These are phyloP conservation scores for Oryzaephilus surinamensis DNA, from an alignment of 1,140 invertebrate species.

Conservation along the genomic window DNA sequence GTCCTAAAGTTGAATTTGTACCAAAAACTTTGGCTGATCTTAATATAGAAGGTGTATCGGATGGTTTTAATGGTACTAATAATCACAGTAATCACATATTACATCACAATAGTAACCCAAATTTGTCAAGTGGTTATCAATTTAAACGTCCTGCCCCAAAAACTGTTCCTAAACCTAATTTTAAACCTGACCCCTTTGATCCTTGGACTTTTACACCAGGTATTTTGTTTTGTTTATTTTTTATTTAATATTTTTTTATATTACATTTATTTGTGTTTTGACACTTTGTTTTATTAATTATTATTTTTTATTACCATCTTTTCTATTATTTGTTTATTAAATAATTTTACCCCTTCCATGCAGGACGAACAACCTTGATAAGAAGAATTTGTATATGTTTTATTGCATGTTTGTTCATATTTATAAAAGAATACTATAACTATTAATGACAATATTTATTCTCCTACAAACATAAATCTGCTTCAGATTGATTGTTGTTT, in stretches of 20 bases:
- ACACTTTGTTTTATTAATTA: no score
- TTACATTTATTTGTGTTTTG: no score
- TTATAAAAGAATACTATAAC: no score
- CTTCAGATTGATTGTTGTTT: no score
- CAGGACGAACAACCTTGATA: no score
- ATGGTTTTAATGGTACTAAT: constrained; percentile 38
- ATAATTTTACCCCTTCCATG: no score
- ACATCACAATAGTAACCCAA: constrained; percentile 22
- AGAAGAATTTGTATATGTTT: no score
- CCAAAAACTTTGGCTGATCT: constrained; percentile 87
- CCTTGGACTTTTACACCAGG: constrained; percentile 32
- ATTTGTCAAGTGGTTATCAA: constrained; percentile 14
- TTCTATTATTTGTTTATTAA: no score
- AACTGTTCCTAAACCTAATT: constrained; percentile 27
- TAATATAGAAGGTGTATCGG: constrained; percentile 58
- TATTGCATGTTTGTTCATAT: no score
- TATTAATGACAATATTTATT: no score
- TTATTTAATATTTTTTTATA: constrained; percentile 19
- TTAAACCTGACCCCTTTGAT: constrained; percentile 30
- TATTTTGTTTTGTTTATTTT: constrained; percentile 32
- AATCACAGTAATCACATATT: constrained; percentile 19
- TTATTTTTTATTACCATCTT: no score
- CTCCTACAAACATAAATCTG: no score
- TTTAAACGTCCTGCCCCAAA: constrained; percentile 25
- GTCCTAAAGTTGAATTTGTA: constrained; percentile 84